Base-by-base conservation (phyloP, 2,888 invertebrate genomes). In the Frankliniella intonsa region DNA sequence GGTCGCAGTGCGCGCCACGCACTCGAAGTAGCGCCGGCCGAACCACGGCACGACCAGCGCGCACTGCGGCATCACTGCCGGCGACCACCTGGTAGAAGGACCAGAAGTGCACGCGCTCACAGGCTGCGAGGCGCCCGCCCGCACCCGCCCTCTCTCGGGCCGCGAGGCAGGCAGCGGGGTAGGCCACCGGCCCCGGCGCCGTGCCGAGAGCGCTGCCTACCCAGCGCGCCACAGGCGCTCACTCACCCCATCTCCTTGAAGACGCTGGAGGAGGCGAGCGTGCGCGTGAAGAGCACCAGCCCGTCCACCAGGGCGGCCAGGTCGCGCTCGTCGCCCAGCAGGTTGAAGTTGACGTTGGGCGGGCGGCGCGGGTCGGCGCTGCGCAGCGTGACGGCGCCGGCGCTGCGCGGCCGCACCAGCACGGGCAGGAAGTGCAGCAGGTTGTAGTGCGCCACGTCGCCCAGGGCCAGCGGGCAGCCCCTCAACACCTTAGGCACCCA, bases 1-100 rank as follows among this genome's bases (percentile, higher is more conserved):
- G 8, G 86, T 86, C 55, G 84, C 80, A 10, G 83, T 83, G 14
- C 83, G 82, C n/a, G 85, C 84, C 22, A 84, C 83, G 83, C 86
- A 86, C 27, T 83, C 83, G 86, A 86, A 86, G 81, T 86, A 86
- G 25, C 22, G 12, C 10, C 69, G 69, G 25, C 69, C 69, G 69
- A 76, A 76, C 69, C 69, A 76, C 11, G 69, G 69, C 69, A 25
- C 7, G 22, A 25, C 25, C 25, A 76, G 25, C 22, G 69, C 69
- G 69, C 69, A 76, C 69, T 25, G 69, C 69, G 69, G 69, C 69
- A 25, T 8, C 69, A 25, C 22, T 10, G 2, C 10, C 69, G 25
- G 22, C 22, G 12, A 10, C 69, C 69, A 76, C 25, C 69, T 76
- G 69, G 3, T 2, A 22, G 22, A 22, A 3, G 65, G n/a, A n/a